Percentiles rank a stretch among this genome's conserved stretches.
Conservation (phyloP, 2,113 vertebrate species). For the Sinocyclocheilus rhinocerous region DNA sequence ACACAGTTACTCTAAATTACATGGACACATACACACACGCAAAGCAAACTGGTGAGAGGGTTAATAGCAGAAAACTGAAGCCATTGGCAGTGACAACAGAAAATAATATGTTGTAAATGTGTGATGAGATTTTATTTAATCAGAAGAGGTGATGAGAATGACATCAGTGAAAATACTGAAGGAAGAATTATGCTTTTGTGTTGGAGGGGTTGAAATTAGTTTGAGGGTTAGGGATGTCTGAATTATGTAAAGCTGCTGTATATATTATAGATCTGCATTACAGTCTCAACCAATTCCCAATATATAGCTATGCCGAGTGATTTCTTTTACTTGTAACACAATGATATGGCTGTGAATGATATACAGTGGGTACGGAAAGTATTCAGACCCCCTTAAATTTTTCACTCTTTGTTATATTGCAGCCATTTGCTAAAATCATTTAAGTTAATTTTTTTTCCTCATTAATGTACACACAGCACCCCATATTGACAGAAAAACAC, state of each 20-base stretch:
- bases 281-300: background rate
- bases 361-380: too few species aligned
- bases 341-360: too few species aligned
- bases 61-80: conserved; percentile 76
- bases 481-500: too few species aligned
- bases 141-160: background rate
- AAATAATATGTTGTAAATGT: conserved; percentile 19
- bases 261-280: background rate
- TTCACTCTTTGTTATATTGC: too few species aligned
- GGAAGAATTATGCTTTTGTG: background rate
- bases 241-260: background rate
- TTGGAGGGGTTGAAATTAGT: background rate
- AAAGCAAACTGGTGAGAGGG: conserved; percentile 62
- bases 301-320: background rate
- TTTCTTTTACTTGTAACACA: background rate
- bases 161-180: background rate
- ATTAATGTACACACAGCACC: too few species aligned
- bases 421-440: too few species aligned
- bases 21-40: conserved; percentile 50
- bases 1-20: conserved; percentile 95
- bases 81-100: conserved; percentile 38
- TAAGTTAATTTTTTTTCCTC: too few species aligned
- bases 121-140: background rate
- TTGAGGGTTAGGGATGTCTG: background rate
- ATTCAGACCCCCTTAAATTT: too few species aligned